Evolutionary conservation across 2,888 invertebrate species (phyloP), one percentile per base, ranked within the genome.

Genomic region (Gymnosoma rotundatum): DNA sequence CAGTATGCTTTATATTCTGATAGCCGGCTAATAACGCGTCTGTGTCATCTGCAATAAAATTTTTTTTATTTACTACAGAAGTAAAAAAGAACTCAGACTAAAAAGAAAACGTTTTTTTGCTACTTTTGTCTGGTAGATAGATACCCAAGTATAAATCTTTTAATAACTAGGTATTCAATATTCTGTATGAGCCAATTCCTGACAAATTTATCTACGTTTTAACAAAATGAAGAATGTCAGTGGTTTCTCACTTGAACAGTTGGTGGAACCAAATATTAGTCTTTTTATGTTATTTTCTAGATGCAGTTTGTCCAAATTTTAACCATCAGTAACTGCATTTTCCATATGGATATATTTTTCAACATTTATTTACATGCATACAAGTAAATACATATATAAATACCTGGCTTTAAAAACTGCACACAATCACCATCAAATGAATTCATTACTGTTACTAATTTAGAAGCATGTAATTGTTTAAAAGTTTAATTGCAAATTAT

Each of bases 1-100:
- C 58, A 64, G 64, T 98, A 74, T 9, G 56, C 50, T 6, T 61
- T 78, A 83, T 74, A 58, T 36, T 78, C 32, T 73, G 69, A 80
- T 66, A 60, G 42, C 52, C 70, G 32, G 75, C 48, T 69, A 84
- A 81, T 50, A 78, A 61, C 45, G 70, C 75, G 45, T 78, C 70
- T 48, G 64, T 70, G 60, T 56, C 48, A 78, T 84, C 84, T 84
- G 84, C n/a, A 84, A 84, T 81, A 61, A 70, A 72, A 54, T 70
- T 60, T 50, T n/a, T 50, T 8, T 67, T 45, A 42, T 67, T 78
- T 63, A 70, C 61, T 70, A 61, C 1, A 63, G 8, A 54, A 42
- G 14, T 50, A 25, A 25, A 56, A 69, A 4, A 14, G 0, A 18
- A n/a, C n/a, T 52, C 8, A 2, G 16, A 7, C 16, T 16, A n/a